A percentile compares a stretch with the other conserved stretches of the same genome.
Conservation (phyloP, 2,797 vertebrate genomes). For the Gymnoscopelus braueri region DNA sequence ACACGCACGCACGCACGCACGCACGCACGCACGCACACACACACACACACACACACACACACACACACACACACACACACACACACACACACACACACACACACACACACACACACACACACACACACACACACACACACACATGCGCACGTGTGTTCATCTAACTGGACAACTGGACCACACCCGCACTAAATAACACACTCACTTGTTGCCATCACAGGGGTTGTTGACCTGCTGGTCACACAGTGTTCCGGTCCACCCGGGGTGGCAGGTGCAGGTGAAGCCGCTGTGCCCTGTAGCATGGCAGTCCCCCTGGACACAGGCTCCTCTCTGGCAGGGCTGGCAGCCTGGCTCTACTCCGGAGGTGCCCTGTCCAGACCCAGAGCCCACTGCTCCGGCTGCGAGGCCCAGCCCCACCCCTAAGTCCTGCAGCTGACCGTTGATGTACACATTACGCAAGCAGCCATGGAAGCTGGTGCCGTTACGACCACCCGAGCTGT, state of each 20-base stretch:
- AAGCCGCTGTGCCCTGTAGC: conserved; percentile 89
- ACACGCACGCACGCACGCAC: neutral
- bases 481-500: conserved; percentile 86
- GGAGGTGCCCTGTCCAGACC: conserved; percentile 81
- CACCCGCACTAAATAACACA: conserved; percentile 16
- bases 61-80: neutral
- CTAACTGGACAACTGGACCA: too few species aligned
- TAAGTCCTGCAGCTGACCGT: conserved; percentile 94
- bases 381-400: conserved; percentile 81
- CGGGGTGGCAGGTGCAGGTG: conserved; percentile 92
- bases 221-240: conserved; percentile 94
- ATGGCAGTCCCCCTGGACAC: conserved; percentile 91
- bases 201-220: conserved; percentile 97
- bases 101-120: neutral
- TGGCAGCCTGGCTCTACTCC: conserved; percentile 94
- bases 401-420: conserved; percentile 85
- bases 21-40: neutral
- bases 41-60: neutral
- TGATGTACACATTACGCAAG: conserved; percentile 93
- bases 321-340: conserved; percentile 91
- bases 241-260: conserved; percentile 91
- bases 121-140: neutral
- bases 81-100: too few species aligned
- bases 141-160: too few species aligned
- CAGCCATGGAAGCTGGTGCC: conserved; percentile 96